A percentile compares a stretch with the other conserved stretches of the same genome.
Evolutionary conservation across 2,797 vertebrate genomes (phyloP).

Genomic region (Mionectes olivaceus): DNA sequence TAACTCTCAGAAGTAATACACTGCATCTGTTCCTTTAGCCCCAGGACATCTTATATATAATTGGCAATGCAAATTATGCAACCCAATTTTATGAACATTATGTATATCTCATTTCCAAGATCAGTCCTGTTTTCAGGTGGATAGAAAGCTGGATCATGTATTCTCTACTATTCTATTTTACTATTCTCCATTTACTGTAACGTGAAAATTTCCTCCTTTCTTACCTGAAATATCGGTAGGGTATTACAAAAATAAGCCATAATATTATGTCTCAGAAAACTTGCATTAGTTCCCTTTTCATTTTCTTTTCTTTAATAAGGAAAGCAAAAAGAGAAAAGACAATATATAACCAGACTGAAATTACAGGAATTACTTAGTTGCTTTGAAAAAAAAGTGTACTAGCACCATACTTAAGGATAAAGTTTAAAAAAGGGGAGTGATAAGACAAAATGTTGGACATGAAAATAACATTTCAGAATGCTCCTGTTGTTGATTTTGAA

Average conservation of each 20-base stretch:
- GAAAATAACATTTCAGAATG: not conserved
- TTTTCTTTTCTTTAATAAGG: not conserved
- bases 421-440: not conserved
- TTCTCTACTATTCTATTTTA: not conserved
- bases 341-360: not conserved
- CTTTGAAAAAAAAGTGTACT: not conserved
- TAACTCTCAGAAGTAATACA: constrained; percentile 9
- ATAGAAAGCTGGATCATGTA: not conserved
- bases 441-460: not conserved
- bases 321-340: not conserved
- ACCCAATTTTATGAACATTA: not conserved
- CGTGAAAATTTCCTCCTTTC: not conserved
- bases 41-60: constrained; percentile 28
- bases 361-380: not conserved
- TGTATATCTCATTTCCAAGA: not conserved
- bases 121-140: not conserved
- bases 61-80: constrained; percentile 36
- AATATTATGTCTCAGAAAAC: not conserved
- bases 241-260: not conserved
- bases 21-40: constrained; percentile 50
- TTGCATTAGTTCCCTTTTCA: not conserved
- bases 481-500: not conserved
- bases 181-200: not conserved
- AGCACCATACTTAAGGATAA: not conserved
- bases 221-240: not conserved